Evolutionary conservation across 2,797 vertebrate genomes (phyloP).

Genomic region (Galaxias olidus): DNA sequence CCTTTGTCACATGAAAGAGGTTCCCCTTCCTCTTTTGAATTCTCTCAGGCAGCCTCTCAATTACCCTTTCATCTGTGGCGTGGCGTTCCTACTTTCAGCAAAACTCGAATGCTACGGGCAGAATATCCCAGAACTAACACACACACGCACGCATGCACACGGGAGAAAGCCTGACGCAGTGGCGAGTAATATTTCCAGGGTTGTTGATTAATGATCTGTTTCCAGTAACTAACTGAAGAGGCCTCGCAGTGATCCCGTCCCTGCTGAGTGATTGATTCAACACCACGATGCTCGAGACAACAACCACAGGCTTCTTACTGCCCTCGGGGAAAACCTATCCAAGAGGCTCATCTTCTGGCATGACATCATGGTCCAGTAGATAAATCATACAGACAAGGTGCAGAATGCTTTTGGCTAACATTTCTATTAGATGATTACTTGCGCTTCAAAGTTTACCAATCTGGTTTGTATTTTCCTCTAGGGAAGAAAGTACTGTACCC

Average conservation of each 20-base stretch:
- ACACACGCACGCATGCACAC: background rate
- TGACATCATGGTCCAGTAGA: background rate
- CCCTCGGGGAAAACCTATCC: background rate
- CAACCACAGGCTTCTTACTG: background rate
- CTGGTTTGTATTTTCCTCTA: background rate
- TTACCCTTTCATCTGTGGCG: too few species aligned
- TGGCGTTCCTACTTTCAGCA: too few species aligned
- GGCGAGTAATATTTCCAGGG: background rate
- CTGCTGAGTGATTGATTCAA: background rate
- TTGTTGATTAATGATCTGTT: background rate
- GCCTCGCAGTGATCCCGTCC: background rate
- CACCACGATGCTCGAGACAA: background rate
- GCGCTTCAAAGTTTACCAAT: background rate
- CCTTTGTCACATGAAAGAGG: constrained; percentile 13
- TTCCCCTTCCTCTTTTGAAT: background rate
- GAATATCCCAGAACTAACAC: too few species aligned
- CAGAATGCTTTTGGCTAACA: background rate
- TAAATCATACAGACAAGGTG: background rate
- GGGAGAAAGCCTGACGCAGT: background rate
- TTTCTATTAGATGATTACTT: too few species aligned
- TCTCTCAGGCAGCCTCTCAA: background rate
- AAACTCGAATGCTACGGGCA: too few species aligned
- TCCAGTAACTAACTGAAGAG: background rate
- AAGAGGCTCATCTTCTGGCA: background rate
- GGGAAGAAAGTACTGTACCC: too few species aligned